Conservation (phyloP, 1,140 invertebrate species). For the Tetramorium simillimum region DNA sequence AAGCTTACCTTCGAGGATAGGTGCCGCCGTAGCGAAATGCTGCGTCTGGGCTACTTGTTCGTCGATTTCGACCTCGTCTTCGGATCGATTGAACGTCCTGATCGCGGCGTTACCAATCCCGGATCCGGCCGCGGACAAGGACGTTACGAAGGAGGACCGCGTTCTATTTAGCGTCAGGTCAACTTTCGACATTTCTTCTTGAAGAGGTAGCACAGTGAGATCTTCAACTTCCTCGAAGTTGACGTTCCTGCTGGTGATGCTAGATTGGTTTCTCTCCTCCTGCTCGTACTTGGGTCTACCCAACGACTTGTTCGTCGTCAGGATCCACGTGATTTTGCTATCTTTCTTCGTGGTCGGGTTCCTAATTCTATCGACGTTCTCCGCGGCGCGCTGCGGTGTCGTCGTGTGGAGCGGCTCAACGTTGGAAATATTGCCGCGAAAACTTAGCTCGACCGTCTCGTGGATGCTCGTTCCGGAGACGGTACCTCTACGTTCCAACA, state of each 20-base stretch:
- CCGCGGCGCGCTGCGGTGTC: constrained; percentile 17
- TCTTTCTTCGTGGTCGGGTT: constrained; percentile 71
- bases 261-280: constrained; percentile 62
- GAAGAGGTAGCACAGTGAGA: constrained; percentile 79
- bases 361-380: constrained; percentile 44
- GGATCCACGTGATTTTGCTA: constrained; percentile 74
- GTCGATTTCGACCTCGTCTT: constrained; percentile 72
- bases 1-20: constrained; percentile 75
- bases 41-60: constrained; percentile 73
- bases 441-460: constrained; percentile 8
- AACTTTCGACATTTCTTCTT: constrained; percentile 70
- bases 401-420: background rate
- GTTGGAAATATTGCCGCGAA: constrained; percentile 25
- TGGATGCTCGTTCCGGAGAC: constrained; percentile 18
- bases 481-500: constrained; percentile 14
- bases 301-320: constrained; percentile 69
- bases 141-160: constrained; percentile 57
- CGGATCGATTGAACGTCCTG: constrained; percentile 74
- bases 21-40: constrained; percentile 74
- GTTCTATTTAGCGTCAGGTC: constrained; percentile 76
- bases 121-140: constrained; percentile 57
- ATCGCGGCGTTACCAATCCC: constrained; percentile 48
- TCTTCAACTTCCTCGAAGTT: constrained; percentile 71
- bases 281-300: constrained; percentile 70
- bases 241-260: constrained; percentile 59